These are phyloP conservation scores for Aegypius monachus DNA, from an alignment of 2,113 vertebrate genomes.

Conservation along the genomic window DNA sequence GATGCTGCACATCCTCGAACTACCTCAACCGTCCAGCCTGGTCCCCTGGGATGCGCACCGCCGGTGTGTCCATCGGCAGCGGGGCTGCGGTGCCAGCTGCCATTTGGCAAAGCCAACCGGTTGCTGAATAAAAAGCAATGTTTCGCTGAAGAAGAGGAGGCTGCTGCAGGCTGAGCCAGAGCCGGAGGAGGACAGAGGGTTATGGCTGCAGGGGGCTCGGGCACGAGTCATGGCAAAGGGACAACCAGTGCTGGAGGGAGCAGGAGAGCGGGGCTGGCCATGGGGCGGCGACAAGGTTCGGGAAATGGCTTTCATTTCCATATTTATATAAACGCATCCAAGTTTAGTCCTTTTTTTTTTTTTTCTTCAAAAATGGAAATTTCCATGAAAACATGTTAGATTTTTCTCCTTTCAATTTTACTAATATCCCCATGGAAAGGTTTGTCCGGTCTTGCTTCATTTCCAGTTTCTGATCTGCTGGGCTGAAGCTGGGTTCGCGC, in stretches of 20 bases:
- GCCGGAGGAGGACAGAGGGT: neutral
- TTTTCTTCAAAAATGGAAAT: conserved; percentile 48
- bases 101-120: neutral
- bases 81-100: accelerated
- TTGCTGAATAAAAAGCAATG: neutral
- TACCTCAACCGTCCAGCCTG: neutral
- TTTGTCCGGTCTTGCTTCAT: neutral
- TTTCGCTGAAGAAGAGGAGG: neutral
- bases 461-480: neutral
- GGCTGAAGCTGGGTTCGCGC: neutral
- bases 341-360: conserved; percentile 23
- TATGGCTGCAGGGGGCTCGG: neutral
- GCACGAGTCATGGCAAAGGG: neutral
- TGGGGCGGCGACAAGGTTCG: neutral
- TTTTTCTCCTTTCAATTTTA: neutral
- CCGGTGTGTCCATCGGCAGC: neutral
- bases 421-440: neutral
- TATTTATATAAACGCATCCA: conserved; percentile 55
- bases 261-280: neutral
- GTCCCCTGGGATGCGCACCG: neutral
- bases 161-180: neutral
- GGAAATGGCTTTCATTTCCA: conserved; percentile 8
- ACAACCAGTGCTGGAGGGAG: neutral
- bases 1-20: neutral
- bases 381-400: conserved; percentile 5